Base-by-base conservation (phyloP, 2,113 vertebrate genomes). In the Piaya cayana region DNA sequence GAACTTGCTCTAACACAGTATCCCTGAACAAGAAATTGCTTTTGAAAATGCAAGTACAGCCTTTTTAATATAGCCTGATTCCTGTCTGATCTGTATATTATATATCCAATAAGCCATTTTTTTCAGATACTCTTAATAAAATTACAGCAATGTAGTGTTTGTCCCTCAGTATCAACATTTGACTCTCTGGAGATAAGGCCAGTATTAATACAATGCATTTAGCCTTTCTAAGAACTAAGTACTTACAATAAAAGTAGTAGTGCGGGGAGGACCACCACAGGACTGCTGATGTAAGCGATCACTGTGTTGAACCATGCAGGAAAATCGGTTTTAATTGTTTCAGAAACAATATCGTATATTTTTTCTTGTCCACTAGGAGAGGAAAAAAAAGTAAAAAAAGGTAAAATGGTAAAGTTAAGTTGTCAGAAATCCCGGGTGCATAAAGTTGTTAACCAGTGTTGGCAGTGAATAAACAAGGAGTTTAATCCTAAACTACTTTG, bases 301-400 rank as follows among this genome's bases (percentile, higher is more conserved):
- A 98, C 98, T 6, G 97, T 98, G 91, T 98, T 98, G 97, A 99
- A 99, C 99, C 99, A 99, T 5, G 90, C 47, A 0, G 99, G 99
- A 88, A 99, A 99, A 95, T 99, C 99, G 6, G 91, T 98, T 90
- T 98, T 85, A 70, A 99, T 98, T 0, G 99, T 99, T 83, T 99
- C 99, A 3, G 98, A 99, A 91, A 99, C 98, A 34, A 99, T 99
- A 95, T 99, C 99, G 56, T 99, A 99, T 72, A 99, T 99, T 96
- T 99, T 99, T 96, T 99, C 99, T 95, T 99, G 99, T 64, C 99
- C 99, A 7, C 99, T 99, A 6, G 10, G 52, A 36, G n/a, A 55
- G n/a, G 1, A 7, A 19, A 23, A 39, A 34, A 19, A 23, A 64
- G 30, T 11, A 29, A 37, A 50, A 74, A 56, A 62, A 3, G 10